These are phyloP conservation scores for Arctocebus calabarensis DNA, from an alignment of 2,797 vertebrate genomes.

Conservation along the genomic window DNA sequence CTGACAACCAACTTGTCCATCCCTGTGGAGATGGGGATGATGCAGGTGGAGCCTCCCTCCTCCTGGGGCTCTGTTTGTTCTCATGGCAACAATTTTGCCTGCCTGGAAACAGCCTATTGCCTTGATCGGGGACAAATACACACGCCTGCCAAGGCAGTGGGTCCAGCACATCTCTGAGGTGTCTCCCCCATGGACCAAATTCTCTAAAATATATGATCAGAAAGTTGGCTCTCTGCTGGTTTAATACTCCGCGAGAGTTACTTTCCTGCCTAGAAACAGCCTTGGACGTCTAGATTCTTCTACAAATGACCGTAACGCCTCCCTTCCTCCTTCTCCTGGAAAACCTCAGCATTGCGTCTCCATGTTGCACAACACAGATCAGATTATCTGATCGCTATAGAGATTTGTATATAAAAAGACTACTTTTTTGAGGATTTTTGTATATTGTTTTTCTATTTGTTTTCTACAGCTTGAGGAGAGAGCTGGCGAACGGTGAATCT, in stretches of 20 bases:
- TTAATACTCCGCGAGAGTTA: neutral
- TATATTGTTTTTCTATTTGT: constrained; percentile 84
- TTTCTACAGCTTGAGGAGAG: constrained; percentile 82
- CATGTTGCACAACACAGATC: constrained; percentile 72
- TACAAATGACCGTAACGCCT: neutral
- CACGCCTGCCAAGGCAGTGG: neutral
- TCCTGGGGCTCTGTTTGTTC: constrained; percentile 51
- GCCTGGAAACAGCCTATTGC: constrained; percentile 51
- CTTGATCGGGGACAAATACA: neutral
- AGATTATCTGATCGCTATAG: constrained; percentile 73
- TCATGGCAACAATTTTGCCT: neutral
- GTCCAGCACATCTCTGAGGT: neutral
- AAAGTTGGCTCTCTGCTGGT: neutral
- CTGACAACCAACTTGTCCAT: neutral
- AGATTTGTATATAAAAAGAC: constrained; percentile 85
- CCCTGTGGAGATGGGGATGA: neutral
- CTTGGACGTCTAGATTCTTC: constrained; percentile 47
- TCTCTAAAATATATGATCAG: neutral
- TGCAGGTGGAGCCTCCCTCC: neutral
- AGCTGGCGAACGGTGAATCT: constrained; percentile 83
- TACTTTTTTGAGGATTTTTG: constrained; percentile 84
- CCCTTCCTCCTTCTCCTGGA: neutral
- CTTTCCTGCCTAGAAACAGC: neutral
- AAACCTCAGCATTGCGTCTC: constrained; percentile 67
- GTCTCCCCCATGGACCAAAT: neutral